Evolutionary conservation across 1,140 invertebrate genomes (phyloP).

Genomic region (Drosophila equinoxialis): DNA sequence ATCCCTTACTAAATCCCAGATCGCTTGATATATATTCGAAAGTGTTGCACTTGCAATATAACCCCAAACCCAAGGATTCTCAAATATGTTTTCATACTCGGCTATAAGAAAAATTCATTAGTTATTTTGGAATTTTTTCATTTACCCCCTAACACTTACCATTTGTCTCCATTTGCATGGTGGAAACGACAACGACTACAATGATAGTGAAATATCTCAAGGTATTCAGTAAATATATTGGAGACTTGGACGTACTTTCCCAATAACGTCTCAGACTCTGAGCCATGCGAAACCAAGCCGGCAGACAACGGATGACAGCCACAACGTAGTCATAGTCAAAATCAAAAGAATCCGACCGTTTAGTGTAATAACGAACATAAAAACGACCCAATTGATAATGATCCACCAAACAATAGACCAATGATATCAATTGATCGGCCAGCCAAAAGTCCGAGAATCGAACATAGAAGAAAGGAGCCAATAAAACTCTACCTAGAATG

Average conservation of each 20-base stretch:
- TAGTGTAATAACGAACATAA: constrained; percentile 43
- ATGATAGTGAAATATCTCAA: constrained; percentile 92
- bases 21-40: constrained; percentile 91
- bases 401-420: constrained; percentile 91
- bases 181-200: constrained; percentile 87
- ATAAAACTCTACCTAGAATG: constrained; percentile 85
- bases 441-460: constrained; percentile 96
- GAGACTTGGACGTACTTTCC: constrained; percentile 83
- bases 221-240: constrained; percentile 91
- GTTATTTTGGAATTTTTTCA: not conserved
- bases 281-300: constrained; percentile 93
- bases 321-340: constrained; percentile 46
- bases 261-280: constrained; percentile 91
- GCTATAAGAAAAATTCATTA: constrained; percentile 78
- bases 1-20: constrained; percentile 98
- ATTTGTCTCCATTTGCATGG: constrained; percentile 33
- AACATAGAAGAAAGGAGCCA: constrained; percentile 92
- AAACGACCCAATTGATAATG: constrained; percentile 84
- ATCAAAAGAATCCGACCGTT: not conserved
- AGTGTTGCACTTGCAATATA: constrained; percentile 87
- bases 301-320: constrained; percentile 89
- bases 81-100: constrained; percentile 84
- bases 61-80: constrained; percentile 91
- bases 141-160: constrained; percentile 19
- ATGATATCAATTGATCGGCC: constrained; percentile 94